phyloP scores from a whole-genome alignment of 2,113 vertebrate species.

The Scophthalmus maximus region DNA sequence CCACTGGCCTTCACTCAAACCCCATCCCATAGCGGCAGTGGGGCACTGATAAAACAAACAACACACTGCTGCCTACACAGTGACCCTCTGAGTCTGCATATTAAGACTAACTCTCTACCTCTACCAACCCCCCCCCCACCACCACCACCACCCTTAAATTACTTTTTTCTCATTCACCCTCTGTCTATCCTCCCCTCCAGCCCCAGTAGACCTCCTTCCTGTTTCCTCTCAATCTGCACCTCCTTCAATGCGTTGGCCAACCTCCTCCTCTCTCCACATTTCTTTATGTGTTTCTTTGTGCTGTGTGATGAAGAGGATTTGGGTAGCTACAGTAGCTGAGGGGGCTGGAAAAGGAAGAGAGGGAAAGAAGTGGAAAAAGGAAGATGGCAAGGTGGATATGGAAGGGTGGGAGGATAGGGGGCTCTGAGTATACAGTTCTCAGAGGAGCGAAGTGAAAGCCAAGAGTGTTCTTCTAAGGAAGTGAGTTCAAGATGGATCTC shows the following conservation, averaged over 20 bases:
- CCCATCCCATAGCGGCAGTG: constrained; percentile 71
- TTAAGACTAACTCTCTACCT: constrained; percentile 43
- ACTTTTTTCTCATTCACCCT: constrained; percentile 42
- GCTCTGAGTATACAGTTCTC: constrained; percentile 57
- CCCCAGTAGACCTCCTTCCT: constrained; percentile 40
- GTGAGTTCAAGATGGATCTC: constrained; percentile 71
- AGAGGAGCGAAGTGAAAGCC: constrained; percentile 67
- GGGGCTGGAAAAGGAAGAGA: constrained; percentile 61
- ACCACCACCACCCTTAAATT: constrained; percentile 14
- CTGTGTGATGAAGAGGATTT: constrained; percentile 71
- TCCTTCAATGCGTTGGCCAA: constrained; percentile 41
- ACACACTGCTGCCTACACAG: constrained; percentile 63
- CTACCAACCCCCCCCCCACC: constrained; percentile 2
- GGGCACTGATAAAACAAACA: constrained; percentile 84
- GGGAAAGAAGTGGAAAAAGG: constrained; percentile 45
- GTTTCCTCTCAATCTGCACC: constrained; percentile 49
- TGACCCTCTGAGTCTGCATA: constrained; percentile 72
- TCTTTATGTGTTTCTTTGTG: constrained; percentile 50
- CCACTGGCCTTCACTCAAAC: constrained; percentile 80
- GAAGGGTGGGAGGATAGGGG: constrained; percentile 50
- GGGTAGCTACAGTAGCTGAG: constrained; percentile 64
- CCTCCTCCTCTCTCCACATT: constrained; percentile 35
- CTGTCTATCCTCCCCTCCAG: constrained; percentile 8
- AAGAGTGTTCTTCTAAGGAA: constrained; percentile 65
- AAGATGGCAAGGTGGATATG: constrained; percentile 46